Conservation (phyloP, 2,797 vertebrate species). For the Sternarchorhynchus goeldii region DNA sequence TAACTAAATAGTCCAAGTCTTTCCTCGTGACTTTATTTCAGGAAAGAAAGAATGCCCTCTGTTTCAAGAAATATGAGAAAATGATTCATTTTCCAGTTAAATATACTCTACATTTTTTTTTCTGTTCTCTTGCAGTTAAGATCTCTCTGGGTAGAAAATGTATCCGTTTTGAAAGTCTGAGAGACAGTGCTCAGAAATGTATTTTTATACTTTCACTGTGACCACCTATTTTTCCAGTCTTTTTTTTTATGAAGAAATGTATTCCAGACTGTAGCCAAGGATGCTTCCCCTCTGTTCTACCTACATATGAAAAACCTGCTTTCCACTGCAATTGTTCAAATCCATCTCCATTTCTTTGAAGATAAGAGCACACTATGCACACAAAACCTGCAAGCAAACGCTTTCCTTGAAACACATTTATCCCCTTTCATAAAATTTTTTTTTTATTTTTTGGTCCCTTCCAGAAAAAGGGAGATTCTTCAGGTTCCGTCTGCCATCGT, state of each 20-base stretch:
- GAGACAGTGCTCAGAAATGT: not conserved
- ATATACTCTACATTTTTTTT: slow-evolving; percentile 4
- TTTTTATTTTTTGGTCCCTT: slow-evolving; percentile 38
- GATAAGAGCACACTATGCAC: not conserved
- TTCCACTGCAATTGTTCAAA: slow-evolving; percentile 22
- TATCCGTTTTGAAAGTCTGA: not conserved
- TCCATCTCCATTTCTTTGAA: slow-evolving; percentile 26
- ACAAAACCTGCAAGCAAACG: slow-evolving; percentile 10
- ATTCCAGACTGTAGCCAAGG: slow-evolving; percentile 2
- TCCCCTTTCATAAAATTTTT: slow-evolving; percentile 3
- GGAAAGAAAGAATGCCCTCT: slow-evolving; percentile 21
- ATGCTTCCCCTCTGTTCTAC: slow-evolving; percentile 10
- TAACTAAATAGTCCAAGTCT: not conserved
- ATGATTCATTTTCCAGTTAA: slow-evolving; percentile 26
- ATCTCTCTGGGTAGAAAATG: too few species aligned
- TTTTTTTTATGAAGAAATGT: not conserved
- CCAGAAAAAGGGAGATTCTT: slow-evolving; percentile 85
- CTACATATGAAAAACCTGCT: slow-evolving; percentile 12
- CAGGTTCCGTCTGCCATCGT: slow-evolving; percentile 87
- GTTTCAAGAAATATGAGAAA: slow-evolving; percentile 16
- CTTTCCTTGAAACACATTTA: slow-evolving; percentile 7
- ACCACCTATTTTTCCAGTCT: not conserved
- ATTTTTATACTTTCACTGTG: slow-evolving; percentile 3
- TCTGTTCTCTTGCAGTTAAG: not conserved
- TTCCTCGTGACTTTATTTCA: slow-evolving; percentile 23